Evolutionary conservation across 2,888 invertebrate genomes (phyloP), one percentile per base, ranked within the genome.

Genomic region (Lochmaea capreae): DNA sequence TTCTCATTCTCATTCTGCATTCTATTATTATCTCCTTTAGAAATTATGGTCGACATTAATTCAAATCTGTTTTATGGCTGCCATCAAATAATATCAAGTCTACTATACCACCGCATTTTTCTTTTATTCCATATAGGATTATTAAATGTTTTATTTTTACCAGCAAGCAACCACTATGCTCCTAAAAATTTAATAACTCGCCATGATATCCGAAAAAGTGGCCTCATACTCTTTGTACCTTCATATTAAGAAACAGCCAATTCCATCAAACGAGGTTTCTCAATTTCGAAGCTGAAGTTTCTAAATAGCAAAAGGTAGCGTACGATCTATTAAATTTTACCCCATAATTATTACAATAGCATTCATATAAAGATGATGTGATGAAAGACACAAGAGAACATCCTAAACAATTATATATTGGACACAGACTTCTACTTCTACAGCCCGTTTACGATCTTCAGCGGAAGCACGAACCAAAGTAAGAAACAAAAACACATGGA

Each of bases 141-240:
- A 62, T 42, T 62, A 62, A 62, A 39, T 43, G 18, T 22, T 52
- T 65, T 54, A 54, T 54, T 8, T 54, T n/a, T 18, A 54, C 16
- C n/a, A 54, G 10, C 26, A 33, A 65, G 52, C 42, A 65, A 58
- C 67, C 58, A 3, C 49, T 43, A 67, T 43, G 14, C 18, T 12
- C 59, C 18, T 58, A 59, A 59, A 67, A 67, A 67, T 67, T 58
- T 67, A 67, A 67, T 67, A 67, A 67, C 67, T 16, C 42, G 43
- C 39, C 33, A 59, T 67, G 43, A 43, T 18, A 59, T 12, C 43
- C 58, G 11, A 46, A 58, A 67, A 67, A 67, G 10, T 52, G 14
- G 67, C 67, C 39, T 39, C 33, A 49, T 52, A 65, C 66, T 66
- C 67, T 11, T 22, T 26, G 58, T 67, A 43, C 58, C 59, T 58